phyloP scores from a whole-genome alignment of 2,888 invertebrate species.

The Catocala fraxini region DNA sequence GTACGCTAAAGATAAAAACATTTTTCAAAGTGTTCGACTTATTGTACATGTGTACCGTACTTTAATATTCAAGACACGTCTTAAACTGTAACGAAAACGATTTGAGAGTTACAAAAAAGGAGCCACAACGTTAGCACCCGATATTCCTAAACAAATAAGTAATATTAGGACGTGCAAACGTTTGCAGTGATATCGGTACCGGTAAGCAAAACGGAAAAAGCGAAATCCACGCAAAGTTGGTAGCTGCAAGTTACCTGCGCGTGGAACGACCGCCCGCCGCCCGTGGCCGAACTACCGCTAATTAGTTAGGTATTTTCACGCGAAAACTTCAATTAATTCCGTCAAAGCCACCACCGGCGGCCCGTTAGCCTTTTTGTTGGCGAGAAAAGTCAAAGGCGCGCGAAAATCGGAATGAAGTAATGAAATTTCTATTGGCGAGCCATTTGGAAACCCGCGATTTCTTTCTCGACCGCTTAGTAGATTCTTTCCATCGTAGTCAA shows the following conservation, averaged over 20 bases:
- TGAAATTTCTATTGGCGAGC: constrained; percentile 67
- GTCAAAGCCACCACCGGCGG: constrained; percentile 66
- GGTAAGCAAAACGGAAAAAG: constrained; percentile 45
- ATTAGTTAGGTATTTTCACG: constrained; percentile 77
- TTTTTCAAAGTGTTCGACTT: constrained; percentile 17
- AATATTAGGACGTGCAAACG: constrained; percentile 13
- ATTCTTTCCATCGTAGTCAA: constrained; percentile 43
- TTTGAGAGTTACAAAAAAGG: constrained; percentile 15
- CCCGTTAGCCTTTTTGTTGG: constrained; percentile 57
- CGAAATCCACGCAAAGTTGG: constrained; percentile 35
- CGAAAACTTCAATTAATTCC: constrained; percentile 80
- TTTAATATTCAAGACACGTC: constrained; percentile 21
- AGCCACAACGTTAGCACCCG: constrained; percentile 8
- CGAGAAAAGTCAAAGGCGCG: constrained; percentile 68
- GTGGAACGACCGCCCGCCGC: constrained; percentile 40
- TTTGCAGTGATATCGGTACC: constrained; percentile 9
- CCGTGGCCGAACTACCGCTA: constrained; percentile 64
- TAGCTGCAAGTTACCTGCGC: constrained; percentile 52
- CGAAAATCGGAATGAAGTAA: constrained; percentile 67
- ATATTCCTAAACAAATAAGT: constrained; percentile 15
- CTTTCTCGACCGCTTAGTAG: constrained; percentile 46
- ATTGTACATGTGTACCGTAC: constrained; percentile 5
- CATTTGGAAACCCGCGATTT: constrained; percentile 57
- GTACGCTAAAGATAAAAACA: constrained; percentile 1
- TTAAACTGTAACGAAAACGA: constrained; percentile 17